A percentile compares a stretch with the other conserved stretches of the same genome.
Conservation (phyloP, 2,888 invertebrate genomes). For the Galerucella nymphaeae region DNA sequence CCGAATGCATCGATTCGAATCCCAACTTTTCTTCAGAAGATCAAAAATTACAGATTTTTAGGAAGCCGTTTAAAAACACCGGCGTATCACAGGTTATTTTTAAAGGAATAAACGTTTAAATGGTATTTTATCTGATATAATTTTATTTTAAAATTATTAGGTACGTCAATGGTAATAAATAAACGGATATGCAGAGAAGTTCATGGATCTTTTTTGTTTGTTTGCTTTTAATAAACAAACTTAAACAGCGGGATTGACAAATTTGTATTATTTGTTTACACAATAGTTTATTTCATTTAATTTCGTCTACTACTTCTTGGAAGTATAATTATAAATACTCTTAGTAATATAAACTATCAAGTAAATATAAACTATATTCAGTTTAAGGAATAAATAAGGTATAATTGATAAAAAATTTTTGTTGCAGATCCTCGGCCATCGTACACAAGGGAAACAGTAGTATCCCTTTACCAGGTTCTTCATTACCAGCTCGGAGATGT, state of each 20-base stretch:
- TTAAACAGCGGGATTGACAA: constrained; percentile 16
- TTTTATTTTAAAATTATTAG: background rate
- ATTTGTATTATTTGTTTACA: constrained; percentile 20
- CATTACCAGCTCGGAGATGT: constrained; percentile 79
- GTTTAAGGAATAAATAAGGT: too few species aligned
- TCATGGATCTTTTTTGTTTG: constrained; percentile 33
- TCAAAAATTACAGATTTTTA: constrained; percentile 11
- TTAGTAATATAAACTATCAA: background rate
- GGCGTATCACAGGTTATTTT: background rate
- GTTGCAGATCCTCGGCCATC: constrained; percentile 74
- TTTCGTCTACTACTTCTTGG: constrained; percentile 2
- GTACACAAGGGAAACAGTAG: constrained; percentile 71
- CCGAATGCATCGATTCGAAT: constrained; percentile 11
- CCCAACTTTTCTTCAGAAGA: constrained; percentile 3
- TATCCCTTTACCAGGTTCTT: constrained; percentile 83
- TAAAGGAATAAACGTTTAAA: background rate
- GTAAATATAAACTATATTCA: too few species aligned
- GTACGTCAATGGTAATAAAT: background rate
- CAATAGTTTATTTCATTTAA: constrained; percentile 1
- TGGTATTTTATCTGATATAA: background rate
- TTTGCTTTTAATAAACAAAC: constrained; percentile 25
- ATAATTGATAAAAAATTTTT: constrained; percentile 31
- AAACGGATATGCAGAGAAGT: constrained; percentile 13
- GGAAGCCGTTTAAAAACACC: background rate
- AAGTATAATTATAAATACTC: background rate